Evolutionary conservation across 2,797 vertebrate species (phyloP), one percentile per base, ranked within the genome.

Genomic region (Alcedo quadribrachys): DNA sequence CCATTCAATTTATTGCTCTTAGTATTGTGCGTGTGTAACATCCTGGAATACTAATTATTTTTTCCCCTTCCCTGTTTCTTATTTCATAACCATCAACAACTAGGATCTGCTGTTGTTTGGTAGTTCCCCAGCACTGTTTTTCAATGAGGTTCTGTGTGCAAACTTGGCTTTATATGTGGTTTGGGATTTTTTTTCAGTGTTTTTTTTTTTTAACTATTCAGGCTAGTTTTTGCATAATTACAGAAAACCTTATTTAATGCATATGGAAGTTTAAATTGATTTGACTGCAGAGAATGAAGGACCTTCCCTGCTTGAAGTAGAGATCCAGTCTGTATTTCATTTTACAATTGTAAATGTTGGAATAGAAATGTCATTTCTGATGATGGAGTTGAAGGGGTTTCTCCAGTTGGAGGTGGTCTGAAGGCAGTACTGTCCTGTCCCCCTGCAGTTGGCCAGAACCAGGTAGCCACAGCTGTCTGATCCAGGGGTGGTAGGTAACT

Each of bases 1-100:
- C 84, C 90, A 85, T 94, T 76, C 73, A 81, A 66, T 93, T 90
- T 94, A 93, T 68, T 85, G 92, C 90, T 92, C 95, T 89, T 94
- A 85, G 76, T 82, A 85, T 90, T 51, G 86, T 81, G 90, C 6
- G 30, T 32, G 45, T 5, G 51, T 66, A 62, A 78, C 66, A 90
- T 90, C 87, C 85, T 94, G 78, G 87, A 86, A 88, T 92, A 92
- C 75, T 70, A 81, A 91, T 89, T 86, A n/a, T 53, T 77, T 82
- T 77, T 80, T 74, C 17, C 57, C 17, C 50, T 32, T 89, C 53
- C 62, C 57, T 45, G 19, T 79, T 89, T 92, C 62, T 78, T 66
- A 33, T 94, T 92, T 66, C 40, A 24, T 73, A 93, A 48, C 40
- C n/a, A 12, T 85, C 63, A 81, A 25, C 30, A 85, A 81, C 46